Base-by-base conservation (phyloP, 2,797 vertebrate species). In the Sebastes steindachneri region DNA sequence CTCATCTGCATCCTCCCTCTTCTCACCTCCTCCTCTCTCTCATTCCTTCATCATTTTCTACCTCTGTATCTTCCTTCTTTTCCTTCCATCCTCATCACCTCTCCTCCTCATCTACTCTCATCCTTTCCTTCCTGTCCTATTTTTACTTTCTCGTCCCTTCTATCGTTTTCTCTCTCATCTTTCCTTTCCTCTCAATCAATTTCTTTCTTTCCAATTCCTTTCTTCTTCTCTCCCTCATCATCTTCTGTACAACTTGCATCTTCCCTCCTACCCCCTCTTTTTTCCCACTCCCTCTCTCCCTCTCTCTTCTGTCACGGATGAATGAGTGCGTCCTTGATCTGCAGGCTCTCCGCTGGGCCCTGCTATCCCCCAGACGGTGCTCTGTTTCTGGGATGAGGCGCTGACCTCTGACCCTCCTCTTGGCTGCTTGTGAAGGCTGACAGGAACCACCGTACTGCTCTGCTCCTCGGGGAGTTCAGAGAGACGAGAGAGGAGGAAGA, bases 381-480 rank as follows among this genome's bases (percentile, higher is more conserved):
- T 88, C 85, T 83, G 73, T 88, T 80, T 86, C 64, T 80, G 77
- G 90, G 84, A 82, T 88, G 85, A 85, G 82, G 74, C 74, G 2
- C 21, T 54, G 80, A 82, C 82, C 90, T 71, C 67, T 77, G 77
- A 84, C 86, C 83, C 79, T 72, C 72, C 73, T 63, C 64, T 57
- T 54, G 28, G 67, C 68, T 73, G 76, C 84, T 77, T 71, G 53
- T 86, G 80, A 80, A 79, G 73, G 81, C 87, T 89, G 90, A 89
- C 79, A 73, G 86, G 45, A 77, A 62, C 83, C 84, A 79, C 71
- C 66, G 45, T 28, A 58, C 80, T 26, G 65, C 73, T 71, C 68
- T 53, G 41, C 35, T 89, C 82, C 68, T 55, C 15, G 0, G 76
- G 79, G 88, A 83, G 57, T 17, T 72, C 31, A 58, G 63, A 14